phyloP scores from a whole-genome alignment of 2,888 invertebrate species.

The Zootermopsis nevadensis region DNA sequence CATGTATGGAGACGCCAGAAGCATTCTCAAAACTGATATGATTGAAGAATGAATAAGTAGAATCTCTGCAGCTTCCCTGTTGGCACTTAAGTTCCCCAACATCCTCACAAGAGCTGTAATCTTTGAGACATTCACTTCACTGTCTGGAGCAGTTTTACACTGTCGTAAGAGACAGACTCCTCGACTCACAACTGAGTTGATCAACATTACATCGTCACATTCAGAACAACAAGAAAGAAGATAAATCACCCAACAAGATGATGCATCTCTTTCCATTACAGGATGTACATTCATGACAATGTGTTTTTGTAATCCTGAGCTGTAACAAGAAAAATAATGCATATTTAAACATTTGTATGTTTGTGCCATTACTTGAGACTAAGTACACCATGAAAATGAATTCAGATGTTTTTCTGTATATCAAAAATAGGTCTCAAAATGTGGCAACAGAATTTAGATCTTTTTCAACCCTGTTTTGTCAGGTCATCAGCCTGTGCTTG shows the following conservation, averaged over 20 bases:
- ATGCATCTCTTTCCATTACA: conserved; percentile 36
- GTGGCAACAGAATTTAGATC: too few species aligned
- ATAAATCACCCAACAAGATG: conserved; percentile 43
- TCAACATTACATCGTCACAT: conserved; percentile 42
- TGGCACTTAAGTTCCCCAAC: conserved; percentile 58
- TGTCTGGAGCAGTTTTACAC: conserved; percentile 38
- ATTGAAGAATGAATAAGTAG: conserved; percentile 30
- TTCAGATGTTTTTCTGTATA: too few species aligned
- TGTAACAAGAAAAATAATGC: conserved; percentile 31
- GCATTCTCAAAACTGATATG: conserved; percentile 22
- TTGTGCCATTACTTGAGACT: too few species aligned
- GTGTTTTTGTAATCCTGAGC: conserved; percentile 19
- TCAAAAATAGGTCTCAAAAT: too few species aligned
- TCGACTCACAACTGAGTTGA: conserved; percentile 13
- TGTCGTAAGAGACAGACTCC: conserved; percentile 35
- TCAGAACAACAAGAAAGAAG: conserved; percentile 45
- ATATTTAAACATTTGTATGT: too few species aligned
- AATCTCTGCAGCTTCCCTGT: conserved; percentile 55
- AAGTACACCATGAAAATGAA: too few species aligned
- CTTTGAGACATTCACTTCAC: not conserved
- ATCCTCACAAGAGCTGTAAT: conserved; percentile 58
- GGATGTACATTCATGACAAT: conserved; percentile 26
- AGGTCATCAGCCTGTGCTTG: too few species aligned
- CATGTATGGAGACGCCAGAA: conserved; percentile 53
- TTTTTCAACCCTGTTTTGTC: too few species aligned